Evolutionary conservation across 2,797 vertebrate genomes (phyloP).

Genomic region (Parotocinclus haroldoi): DNA sequence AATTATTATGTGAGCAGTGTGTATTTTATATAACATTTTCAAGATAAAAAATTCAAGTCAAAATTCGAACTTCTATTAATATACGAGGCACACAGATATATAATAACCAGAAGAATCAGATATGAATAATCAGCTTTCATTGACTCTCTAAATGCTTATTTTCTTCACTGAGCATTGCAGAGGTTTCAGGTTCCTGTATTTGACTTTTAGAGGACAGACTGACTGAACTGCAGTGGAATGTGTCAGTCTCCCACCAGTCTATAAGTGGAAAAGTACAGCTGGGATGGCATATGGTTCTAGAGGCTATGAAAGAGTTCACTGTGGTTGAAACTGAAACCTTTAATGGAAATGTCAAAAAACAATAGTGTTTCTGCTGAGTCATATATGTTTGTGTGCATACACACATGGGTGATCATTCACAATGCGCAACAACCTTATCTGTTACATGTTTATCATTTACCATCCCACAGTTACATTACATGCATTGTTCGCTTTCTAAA

Average conservation of each 20-base stretch:
- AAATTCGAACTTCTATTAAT: conserved; percentile 29
- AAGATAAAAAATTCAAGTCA: conserved; percentile 17
- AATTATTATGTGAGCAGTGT: no score
- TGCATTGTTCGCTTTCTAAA: no score
- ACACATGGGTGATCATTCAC: no score
- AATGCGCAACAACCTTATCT: no score
- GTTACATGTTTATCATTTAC: no score
- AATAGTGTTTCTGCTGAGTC: conserved; percentile 32
- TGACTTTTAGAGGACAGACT: conserved; percentile 51
- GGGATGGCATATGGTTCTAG: conserved; percentile 16
- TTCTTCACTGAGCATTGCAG: conserved; percentile 47
- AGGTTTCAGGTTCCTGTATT: conserved; percentile 32
- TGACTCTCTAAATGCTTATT: conserved; percentile 36
- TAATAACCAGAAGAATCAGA: no score
- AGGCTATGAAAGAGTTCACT: conserved; percentile 26
- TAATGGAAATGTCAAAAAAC: conserved; percentile 32
- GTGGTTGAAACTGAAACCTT: conserved; percentile 40
- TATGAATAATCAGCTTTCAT: conserved; percentile 58
- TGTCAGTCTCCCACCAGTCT: conserved; percentile 20
- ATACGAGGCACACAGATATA: no score
- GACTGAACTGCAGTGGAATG: conserved; percentile 16
- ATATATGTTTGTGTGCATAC: conserved; percentile 12
- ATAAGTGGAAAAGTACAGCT: conserved; percentile 28
- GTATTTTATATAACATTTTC: no score
- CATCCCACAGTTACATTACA: no score